Percentiles rank a stretch among this genome's conserved stretches.
phyloP scores from a whole-genome alignment of 2,888 invertebrate species.

The Parasteatoda lunata region DNA sequence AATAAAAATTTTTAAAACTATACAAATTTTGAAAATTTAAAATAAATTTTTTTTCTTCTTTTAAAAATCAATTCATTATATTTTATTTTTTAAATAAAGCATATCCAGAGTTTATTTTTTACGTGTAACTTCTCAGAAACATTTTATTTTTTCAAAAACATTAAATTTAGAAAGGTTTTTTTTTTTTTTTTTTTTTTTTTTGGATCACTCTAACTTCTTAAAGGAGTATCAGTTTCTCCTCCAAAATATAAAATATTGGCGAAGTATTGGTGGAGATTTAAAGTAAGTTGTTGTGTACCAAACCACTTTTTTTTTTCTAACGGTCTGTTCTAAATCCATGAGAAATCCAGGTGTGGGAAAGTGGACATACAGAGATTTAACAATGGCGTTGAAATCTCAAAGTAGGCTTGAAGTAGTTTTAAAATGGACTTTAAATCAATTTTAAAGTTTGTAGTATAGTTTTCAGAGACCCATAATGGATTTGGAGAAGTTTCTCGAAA shows the following conservation, averaged over 20 bases:
- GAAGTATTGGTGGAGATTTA: conserved; percentile 55
- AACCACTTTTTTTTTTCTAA: background rate
- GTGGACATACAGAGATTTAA: background rate
- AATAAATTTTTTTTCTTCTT: too few relatives aligned
- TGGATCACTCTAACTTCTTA: conserved; percentile 30
- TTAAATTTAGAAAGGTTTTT: conserved; percentile 14
- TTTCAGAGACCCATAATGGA: too few relatives aligned
- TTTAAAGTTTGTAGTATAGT: too few relatives aligned
- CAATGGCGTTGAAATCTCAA: too few relatives aligned
- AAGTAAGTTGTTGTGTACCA: conserved; percentile 46
- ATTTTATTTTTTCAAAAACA: conserved; percentile 12
- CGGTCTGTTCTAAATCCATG: background rate
- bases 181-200: too few relatives aligned
- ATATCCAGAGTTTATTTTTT: conserved; percentile 3
- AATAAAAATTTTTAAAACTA: too few relatives aligned
- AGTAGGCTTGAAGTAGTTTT: too few relatives aligned
- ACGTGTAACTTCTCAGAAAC: background rate
- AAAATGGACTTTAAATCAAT: too few relatives aligned
- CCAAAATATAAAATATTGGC: conserved; percentile 30
- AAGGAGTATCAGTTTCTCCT: background rate
- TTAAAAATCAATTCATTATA: too few relatives aligned
- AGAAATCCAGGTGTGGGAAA: background rate
- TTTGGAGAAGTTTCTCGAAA: too few relatives aligned
- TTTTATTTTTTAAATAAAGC: too few relatives aligned
- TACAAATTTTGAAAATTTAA: too few relatives aligned